Evolutionary conservation across 2,888 invertebrate species (phyloP), one percentile per base, ranked within the genome.

Genomic region (Sisyra nigra): DNA sequence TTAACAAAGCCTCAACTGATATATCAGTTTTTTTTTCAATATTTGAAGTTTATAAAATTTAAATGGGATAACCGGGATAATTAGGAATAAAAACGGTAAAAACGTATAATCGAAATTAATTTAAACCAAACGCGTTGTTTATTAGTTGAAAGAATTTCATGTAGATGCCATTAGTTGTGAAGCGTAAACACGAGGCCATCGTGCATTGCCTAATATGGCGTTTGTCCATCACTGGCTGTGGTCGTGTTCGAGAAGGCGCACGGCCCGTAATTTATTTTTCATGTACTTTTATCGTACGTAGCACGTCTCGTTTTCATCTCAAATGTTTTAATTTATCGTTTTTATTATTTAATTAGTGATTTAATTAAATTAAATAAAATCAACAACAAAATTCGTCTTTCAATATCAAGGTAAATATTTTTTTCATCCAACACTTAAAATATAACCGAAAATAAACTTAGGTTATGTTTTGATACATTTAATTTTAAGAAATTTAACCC

Each of bases 201-300:
- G 67, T 65, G 68, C 73, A 72, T 72, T 71, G 71, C 74, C 74
- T 73, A 74, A 74, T 74, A 74, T 73, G 74, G 74, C 70, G 70
- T 71, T 72, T 66, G 70, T 53, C 50, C 51, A 48, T 53, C 55
- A 55, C 68, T 69, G 69, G 70, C 69, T 69, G 69, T 69, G 68
- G 68, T 67, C 66, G 66, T 66, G 67, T 62, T 61, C 67, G 65
- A 66, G 24, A 60, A 65, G 66, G 65, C 62, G 62, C 44, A 43
- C 44, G 44, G 14, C 34, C 19, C 29, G 11, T 15, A 18, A 29
- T 35, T 24, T 35, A 15, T 18, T 14, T 35, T 39, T 24, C 14
- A 19, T 39, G 39, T 19, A 39, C 19, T 39, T 19, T 13, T 39
- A 34, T 39, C 29, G 19, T 31, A 35, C 29, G 11, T 35, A n/a